Conservation (phyloP, 2,888 invertebrate genomes). For the Chirona hameri region DNA sequence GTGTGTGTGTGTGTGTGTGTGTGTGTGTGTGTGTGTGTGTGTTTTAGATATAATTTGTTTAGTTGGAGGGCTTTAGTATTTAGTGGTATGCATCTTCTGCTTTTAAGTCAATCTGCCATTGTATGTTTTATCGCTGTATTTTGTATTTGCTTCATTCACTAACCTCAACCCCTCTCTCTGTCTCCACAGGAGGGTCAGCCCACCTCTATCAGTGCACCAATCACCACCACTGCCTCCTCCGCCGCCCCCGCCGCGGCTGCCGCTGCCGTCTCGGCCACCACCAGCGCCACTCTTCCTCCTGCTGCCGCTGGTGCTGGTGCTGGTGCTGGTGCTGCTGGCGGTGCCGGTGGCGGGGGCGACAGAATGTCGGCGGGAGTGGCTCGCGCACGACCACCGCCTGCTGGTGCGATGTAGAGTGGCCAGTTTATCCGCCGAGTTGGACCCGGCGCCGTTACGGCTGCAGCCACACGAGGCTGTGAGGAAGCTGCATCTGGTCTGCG, state of each 20-base stretch:
- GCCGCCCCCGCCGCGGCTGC: slow-evolving; percentile 59
- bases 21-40: too few relatives aligned
- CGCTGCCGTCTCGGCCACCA: slow-evolving; percentile 55
- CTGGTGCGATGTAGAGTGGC: slow-evolving; percentile 38
- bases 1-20: too few relatives aligned
- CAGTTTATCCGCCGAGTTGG: slow-evolving; percentile 33
- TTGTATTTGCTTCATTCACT: too few relatives aligned
- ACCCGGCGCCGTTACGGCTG: not conserved
- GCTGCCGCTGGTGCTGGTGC: slow-evolving; percentile 56
- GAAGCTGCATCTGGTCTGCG: not conserved
- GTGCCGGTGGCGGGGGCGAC: slow-evolving; percentile 25
- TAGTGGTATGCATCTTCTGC: too few relatives aligned
- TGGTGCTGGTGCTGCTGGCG: slow-evolving; percentile 37
- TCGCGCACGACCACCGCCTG: not conserved
- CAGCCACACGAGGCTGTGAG: not conserved
- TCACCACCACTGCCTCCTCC: not conserved
- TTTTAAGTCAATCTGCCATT: too few relatives aligned
- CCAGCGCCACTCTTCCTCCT: slow-evolving; percentile 57
- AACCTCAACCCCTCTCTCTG: too few relatives aligned
- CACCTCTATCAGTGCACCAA: too few relatives aligned
- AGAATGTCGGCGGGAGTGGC: not conserved
- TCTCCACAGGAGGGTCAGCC: too few relatives aligned
- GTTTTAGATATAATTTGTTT: too few relatives aligned
- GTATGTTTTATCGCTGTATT: too few relatives aligned
- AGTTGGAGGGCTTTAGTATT: too few relatives aligned